These are phyloP conservation scores for Takifugu bimaculatus DNA, from an alignment of 2,113 vertebrate genomes.

Conservation along the genomic window DNA sequence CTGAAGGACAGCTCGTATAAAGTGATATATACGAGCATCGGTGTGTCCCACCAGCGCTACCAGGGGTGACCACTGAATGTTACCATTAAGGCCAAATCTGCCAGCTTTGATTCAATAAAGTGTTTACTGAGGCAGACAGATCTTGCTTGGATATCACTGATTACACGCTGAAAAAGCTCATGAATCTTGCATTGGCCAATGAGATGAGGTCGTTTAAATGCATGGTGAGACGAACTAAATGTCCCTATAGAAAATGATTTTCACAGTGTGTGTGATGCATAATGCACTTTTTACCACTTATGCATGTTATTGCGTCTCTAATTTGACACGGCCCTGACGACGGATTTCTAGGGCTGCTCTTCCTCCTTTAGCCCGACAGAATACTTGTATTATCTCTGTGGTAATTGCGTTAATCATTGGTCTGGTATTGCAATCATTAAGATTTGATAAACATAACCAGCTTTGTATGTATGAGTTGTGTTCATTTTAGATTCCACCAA, in stretches of 20 bases:
- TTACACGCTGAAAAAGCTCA: slow-evolving; percentile 46
- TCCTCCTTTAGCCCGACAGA: slow-evolving; percentile 13
- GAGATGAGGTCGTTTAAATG: slow-evolving; percentile 62
- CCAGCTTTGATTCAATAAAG: slow-evolving; percentile 59
- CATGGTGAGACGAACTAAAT: slow-evolving; percentile 35
- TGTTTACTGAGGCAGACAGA: slow-evolving; percentile 42
- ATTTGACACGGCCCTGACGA: slow-evolving; percentile 32
- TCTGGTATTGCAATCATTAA: slow-evolving; percentile 19
- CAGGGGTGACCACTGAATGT: slow-evolving; percentile 20
- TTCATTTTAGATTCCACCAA: slow-evolving; percentile 9
- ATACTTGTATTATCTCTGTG: slow-evolving; percentile 16
- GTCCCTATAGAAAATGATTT: slow-evolving; percentile 43
- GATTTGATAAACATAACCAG: slow-evolving; percentile 24
- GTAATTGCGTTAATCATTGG: slow-evolving; percentile 17
- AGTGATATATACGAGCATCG: slow-evolving; percentile 24
- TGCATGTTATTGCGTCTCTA: slow-evolving; percentile 31
- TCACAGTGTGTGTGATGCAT: slow-evolving; percentile 16
- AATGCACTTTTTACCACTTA: slow-evolving; percentile 26
- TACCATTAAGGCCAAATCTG: slow-evolving; percentile 36
- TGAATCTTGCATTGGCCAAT: slow-evolving; percentile 44
- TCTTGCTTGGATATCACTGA: slow-evolving; percentile 47
- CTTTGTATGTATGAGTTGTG: background rate
- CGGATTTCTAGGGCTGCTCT: slow-evolving; percentile 3
- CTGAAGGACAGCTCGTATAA: slow-evolving; percentile 39
- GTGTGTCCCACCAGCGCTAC: slow-evolving; percentile 29